Evolutionary conservation across 2,113 vertebrate genomes (phyloP).

Genomic region (Sclerurus mexicanus): DNA sequence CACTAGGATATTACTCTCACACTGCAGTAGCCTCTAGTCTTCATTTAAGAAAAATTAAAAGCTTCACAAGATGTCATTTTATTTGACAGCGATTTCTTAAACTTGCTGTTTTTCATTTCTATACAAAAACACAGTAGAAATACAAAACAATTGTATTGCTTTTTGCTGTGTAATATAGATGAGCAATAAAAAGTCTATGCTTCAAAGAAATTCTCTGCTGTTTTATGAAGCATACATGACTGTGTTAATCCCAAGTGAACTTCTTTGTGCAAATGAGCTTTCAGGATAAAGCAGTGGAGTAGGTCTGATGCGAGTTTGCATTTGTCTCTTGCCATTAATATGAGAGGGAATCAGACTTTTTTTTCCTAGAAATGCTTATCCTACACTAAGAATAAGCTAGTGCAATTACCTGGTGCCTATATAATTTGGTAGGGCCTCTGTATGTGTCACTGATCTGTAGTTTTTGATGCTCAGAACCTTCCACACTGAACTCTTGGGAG

Average conservation of each 20-base stretch:
- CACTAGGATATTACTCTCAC: neutral
- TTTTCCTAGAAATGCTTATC: neutral
- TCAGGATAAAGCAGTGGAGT: neutral
- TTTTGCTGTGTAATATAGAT: neutral
- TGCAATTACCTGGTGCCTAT: accelerated
- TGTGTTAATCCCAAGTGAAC: neutral
- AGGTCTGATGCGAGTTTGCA: neutral
- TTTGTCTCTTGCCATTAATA: neutral
- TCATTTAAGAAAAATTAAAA: neutral
- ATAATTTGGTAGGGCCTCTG: neutral
- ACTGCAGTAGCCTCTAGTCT: neutral
- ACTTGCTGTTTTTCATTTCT: neutral
- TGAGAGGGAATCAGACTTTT: neutral
- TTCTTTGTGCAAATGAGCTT: neutral
- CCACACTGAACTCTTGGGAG: neutral
- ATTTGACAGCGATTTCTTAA: neutral
- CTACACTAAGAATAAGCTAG: neutral
- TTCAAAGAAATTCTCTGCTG: neutral
- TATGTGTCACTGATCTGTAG: neutral
- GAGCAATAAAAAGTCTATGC: neutral
- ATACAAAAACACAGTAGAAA: neutral
- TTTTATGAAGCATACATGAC: neutral
- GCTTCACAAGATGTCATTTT: neutral
- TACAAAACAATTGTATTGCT: neutral
- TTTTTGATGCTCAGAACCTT: neutral